These are phyloP conservation scores for Trachymyrmex septentrionalis DNA, from an alignment of 1,140 invertebrate species.

Conservation along the genomic window DNA sequence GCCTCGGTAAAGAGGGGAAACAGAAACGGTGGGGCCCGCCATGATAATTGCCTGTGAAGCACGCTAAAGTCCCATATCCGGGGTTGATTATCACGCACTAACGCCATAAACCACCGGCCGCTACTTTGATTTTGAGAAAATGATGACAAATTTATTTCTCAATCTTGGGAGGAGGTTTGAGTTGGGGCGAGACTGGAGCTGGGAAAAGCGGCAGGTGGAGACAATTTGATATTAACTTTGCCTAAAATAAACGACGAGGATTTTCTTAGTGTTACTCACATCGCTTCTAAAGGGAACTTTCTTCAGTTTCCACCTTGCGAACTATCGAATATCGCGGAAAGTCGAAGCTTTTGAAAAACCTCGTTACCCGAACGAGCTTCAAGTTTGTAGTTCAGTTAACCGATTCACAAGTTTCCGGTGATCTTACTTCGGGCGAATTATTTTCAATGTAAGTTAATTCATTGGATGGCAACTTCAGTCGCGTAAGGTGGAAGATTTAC, in stretches of 20 bases:
- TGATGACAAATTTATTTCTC: background rate
- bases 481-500: constrained; percentile 17
- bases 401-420: constrained; percentile 9
- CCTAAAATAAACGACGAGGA: constrained; percentile 30
- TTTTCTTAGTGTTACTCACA: background rate
- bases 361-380: constrained; percentile 41
- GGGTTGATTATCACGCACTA: constrained; percentile 53
- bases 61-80: constrained; percentile 66
- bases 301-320: background rate
- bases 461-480: constrained; percentile 16
- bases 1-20: constrained; percentile 22
- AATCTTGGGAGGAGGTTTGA: background rate
- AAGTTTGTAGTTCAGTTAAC: constrained; percentile 44
- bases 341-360: constrained; percentile 62
- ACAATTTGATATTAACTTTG: constrained; percentile 30
- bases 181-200: background rate
- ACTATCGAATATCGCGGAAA: constrained; percentile 42
- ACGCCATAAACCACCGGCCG: constrained; percentile 13
- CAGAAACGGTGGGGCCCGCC: constrained; percentile 38
- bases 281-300: constrained; percentile 8
- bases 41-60: constrained; percentile 64
- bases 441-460: constrained; percentile 47
- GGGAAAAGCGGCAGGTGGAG: background rate
- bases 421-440: constrained; percentile 36
- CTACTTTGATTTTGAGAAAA: constrained; percentile 28